Evolutionary conservation across 2,797 vertebrate genomes (phyloP).

Genomic region (Rhabdophis nuchalis): DNA sequence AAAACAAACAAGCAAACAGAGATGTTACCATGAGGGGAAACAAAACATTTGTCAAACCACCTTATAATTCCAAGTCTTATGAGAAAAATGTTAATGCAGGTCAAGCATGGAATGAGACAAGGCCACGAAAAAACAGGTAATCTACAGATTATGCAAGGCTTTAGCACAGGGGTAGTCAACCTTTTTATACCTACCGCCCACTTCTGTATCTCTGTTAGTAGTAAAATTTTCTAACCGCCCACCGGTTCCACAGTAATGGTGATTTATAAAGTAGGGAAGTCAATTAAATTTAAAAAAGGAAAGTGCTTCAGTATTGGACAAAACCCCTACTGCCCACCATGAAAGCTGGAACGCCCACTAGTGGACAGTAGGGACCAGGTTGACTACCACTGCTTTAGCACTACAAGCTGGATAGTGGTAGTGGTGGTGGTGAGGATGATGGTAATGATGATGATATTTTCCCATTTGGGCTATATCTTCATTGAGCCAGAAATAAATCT

Average conservation of each 20-base stretch:
- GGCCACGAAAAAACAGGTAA: not conserved
- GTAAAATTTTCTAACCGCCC: no score
- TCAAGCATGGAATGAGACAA: not conserved
- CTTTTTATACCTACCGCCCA: no score
- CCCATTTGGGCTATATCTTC: not conserved
- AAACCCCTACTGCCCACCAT: no score
- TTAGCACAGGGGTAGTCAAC: no score
- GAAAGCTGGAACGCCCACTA: no score
- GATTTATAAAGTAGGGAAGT: no score
- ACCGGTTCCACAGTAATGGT: no score
- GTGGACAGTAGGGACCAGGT: no score
- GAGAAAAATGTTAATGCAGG: not conserved
- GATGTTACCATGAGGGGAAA: not conserved
- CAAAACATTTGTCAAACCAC: not conserved
- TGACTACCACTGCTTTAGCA: no score
- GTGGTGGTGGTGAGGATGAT: not conserved
- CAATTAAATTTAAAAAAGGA: no score
- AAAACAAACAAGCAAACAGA: not conserved
- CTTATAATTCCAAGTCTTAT: not conserved
- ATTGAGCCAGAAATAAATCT: not conserved
- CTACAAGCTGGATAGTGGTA: not conserved
- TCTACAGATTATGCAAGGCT: not conserved
- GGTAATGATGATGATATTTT: not conserved
- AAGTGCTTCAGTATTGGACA: no score
- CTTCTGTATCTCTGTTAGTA: no score